phyloP scores from a whole-genome alignment of 2,797 vertebrate genomes.

The Cirrhinus mrigala region DNA sequence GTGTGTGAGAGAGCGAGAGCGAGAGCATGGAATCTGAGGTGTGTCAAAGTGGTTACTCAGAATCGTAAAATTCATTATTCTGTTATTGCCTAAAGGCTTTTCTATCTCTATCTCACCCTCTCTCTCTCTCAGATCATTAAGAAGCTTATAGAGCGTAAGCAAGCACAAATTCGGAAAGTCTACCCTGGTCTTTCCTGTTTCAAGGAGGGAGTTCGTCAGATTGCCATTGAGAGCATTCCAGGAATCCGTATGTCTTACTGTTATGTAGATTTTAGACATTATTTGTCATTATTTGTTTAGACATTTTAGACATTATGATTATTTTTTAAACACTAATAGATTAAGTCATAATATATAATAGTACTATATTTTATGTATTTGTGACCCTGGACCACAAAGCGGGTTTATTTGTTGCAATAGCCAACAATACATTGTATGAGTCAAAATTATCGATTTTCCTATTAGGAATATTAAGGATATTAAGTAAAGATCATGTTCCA shows the following conservation, averaged over 20 bases:
- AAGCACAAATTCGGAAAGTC: slow-evolving; percentile 97
- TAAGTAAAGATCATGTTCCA: too few species aligned
- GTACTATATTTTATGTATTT: too few species aligned
- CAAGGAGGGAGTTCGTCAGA: slow-evolving; percentile 98
- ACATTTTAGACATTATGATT: too few species aligned
- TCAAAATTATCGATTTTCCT: too few species aligned
- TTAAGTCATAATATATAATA: too few species aligned
- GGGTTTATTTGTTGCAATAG: too few species aligned
- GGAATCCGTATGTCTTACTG: slow-evolving; percentile 89
- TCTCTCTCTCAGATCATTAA: slow-evolving; percentile 90
- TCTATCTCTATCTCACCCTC: slow-evolving; percentile 37
- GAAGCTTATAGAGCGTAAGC: slow-evolving; percentile 98
- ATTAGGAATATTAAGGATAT: too few species aligned
- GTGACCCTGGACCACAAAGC: too few species aligned
- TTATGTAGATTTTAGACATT: not conserved
- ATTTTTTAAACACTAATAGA: too few species aligned
- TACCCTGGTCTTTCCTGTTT: slow-evolving; percentile 98
- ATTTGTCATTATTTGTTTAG: too few species aligned
- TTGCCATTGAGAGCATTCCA: slow-evolving; percentile 98
- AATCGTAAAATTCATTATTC: not conserved
- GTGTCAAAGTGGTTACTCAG: not conserved
- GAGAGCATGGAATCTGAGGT: not conserved
- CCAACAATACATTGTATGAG: too few species aligned
- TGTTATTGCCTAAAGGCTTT: not conserved
- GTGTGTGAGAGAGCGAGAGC: slow-evolving; percentile 69